phyloP scores from a whole-genome alignment of 2,113 vertebrate species.

The Pogona vitticeps region DNA sequence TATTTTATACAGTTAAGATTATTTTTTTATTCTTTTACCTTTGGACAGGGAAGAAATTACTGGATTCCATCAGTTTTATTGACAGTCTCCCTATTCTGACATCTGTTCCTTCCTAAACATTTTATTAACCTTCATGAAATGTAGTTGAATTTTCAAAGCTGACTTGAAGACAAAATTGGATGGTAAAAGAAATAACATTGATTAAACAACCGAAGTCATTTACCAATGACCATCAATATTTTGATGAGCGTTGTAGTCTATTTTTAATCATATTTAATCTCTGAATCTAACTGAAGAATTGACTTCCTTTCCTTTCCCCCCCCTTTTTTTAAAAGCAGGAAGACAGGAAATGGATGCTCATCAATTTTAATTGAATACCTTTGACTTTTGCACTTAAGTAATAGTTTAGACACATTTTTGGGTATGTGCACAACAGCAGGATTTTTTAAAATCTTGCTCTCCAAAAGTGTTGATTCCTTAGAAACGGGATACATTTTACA shows the following conservation, averaged over 20 bases:
- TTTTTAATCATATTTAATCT: conserved; percentile 74
- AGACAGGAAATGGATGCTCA: conserved; percentile 53
- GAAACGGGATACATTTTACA: neutral
- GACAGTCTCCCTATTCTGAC: conserved; percentile 89
- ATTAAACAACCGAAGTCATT: conserved; percentile 76
- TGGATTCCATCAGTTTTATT: conserved; percentile 92
- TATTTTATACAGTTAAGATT: conserved; percentile 74
- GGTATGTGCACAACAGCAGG: conserved; percentile 8
- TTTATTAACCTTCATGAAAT: conserved; percentile 93
- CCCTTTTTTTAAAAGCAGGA: conserved; percentile 61
- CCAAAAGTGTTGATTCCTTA: neutral
- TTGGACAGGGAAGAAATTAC: conserved; percentile 91
- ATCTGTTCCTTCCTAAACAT: conserved; percentile 96
- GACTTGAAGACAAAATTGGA: conserved; percentile 74
- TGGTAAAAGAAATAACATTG: conserved; percentile 75
- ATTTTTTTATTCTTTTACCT: conserved; percentile 86
- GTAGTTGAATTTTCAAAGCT: conserved; percentile 74
- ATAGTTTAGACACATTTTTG: conserved; percentile 57
- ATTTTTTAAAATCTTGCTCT: neutral
- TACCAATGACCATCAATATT: conserved; percentile 73
- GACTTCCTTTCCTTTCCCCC: conserved; percentile 53
- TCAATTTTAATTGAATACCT: conserved; percentile 70
- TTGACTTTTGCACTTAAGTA: conserved; percentile 43
- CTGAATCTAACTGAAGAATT: conserved; percentile 73
- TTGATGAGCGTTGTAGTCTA: conserved; percentile 67